Evolutionary conservation across 2,888 invertebrate species (phyloP).

Genomic region (Thera britannica): DNA sequence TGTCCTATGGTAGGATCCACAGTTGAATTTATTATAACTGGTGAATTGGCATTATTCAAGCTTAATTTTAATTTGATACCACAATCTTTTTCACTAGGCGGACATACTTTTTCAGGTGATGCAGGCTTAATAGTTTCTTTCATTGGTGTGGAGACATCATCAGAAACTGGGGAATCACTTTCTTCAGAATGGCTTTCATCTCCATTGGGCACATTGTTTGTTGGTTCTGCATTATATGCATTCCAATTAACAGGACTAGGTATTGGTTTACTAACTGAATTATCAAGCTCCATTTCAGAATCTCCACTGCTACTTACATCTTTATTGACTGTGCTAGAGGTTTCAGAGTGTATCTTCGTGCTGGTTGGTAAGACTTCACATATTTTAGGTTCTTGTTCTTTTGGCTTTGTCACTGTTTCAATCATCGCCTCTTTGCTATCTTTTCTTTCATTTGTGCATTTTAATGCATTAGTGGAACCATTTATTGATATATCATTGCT

Average conservation of each 20-base stretch:
- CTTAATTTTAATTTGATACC: constrained; percentile 79
- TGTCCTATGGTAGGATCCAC: constrained; percentile 78
- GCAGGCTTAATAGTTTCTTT: constrained; percentile 47
- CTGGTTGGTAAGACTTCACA: constrained; percentile 62
- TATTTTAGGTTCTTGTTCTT: constrained; percentile 47
- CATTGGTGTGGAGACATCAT: constrained; percentile 53
- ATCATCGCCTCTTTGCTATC: constrained; percentile 59
- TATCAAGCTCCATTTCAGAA: constrained; percentile 62
- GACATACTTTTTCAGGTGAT: constrained; percentile 50
- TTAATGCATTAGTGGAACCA: constrained; percentile 59
- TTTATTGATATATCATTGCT: constrained; percentile 60
- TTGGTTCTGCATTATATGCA: constrained; percentile 47
- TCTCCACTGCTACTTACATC: constrained; percentile 62
- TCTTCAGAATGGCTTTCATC: constrained; percentile 71
- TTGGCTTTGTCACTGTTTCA: constrained; percentile 57
- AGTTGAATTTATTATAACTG: constrained; percentile 80
- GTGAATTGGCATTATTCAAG: constrained; percentile 78
- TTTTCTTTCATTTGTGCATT: constrained; percentile 61
- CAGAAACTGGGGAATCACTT: constrained; percentile 63
- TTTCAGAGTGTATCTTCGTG: constrained; percentile 62
- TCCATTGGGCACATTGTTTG: constrained; percentile 61
- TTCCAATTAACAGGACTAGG: constrained; percentile 55
- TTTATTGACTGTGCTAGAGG: constrained; percentile 57
- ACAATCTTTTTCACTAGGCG: constrained; percentile 69
- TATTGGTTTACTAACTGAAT: constrained; percentile 53